Conservation (phyloP, 2,113 vertebrate species). For the Microcebus griseorufus region DNA sequence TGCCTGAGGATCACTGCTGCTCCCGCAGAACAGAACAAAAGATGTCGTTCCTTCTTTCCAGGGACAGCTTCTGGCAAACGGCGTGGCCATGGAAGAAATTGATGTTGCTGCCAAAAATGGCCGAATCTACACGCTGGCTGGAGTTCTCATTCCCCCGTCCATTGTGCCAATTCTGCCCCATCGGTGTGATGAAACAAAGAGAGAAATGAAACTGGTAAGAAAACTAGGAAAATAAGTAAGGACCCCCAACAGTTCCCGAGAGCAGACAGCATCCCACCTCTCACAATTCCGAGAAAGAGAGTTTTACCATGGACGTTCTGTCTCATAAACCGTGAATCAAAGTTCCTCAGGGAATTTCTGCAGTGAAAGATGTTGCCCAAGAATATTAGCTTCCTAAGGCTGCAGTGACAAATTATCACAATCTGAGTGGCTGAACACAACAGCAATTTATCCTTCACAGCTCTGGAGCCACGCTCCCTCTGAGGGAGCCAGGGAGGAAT, state of each 20-base stretch:
- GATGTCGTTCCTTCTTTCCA: constrained; percentile 65
- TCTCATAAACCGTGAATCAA: neutral
- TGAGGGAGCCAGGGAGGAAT: neutral
- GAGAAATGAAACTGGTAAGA: constrained; percentile 85
- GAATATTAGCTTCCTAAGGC: neutral
- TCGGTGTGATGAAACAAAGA: constrained; percentile 88
- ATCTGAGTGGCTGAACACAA: neutral
- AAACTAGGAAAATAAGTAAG: accelerated
- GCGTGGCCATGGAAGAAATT: constrained; percentile 86
- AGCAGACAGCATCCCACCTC: accelerated
- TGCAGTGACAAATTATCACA: neutral
- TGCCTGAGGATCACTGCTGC: accelerated
- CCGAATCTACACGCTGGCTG: constrained; percentile 89
- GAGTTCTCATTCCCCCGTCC: constrained; percentile 91
- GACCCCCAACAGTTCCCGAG: accelerated
- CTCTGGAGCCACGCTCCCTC: neutral
- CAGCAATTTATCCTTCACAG: neutral
- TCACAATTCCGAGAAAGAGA: neutral
- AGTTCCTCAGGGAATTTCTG: neutral
- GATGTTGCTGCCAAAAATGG: constrained; percentile 93
- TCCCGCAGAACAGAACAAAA: neutral
- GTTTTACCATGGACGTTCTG: neutral
- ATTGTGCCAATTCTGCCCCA: constrained; percentile 93
- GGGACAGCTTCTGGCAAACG: constrained; percentile 91
- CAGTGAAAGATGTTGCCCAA: neutral